These are phyloP conservation scores for Scyliorhinus canicula DNA, from an alignment of 2,797 vertebrate species.

Conservation along the genomic window DNA sequence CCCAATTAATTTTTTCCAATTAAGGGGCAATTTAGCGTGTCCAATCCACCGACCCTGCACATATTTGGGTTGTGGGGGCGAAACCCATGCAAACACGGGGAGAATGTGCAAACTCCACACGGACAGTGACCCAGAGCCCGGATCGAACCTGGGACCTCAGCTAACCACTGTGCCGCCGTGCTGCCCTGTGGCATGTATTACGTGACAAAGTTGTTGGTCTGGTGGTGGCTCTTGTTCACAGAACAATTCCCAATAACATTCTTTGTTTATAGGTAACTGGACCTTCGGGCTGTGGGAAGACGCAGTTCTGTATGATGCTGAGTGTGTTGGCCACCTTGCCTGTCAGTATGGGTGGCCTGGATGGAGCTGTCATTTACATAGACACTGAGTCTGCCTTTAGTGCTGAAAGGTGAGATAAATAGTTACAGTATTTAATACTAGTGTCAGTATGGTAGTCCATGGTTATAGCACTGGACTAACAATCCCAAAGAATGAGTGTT, in stretches of 20 bases:
- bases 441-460: neutral
- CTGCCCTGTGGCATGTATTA: too few species aligned
- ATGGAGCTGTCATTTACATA: conserved; percentile 66
- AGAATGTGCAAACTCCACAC: too few species aligned
- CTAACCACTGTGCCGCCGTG: too few species aligned
- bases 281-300: conserved; percentile 77
- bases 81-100: too few species aligned
- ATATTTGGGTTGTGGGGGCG: too few species aligned
- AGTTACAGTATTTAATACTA: neutral
- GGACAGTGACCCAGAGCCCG: too few species aligned
- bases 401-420: conserved; percentile 64
- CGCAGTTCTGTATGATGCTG: conserved; percentile 73
- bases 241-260: neutral
- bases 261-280: conserved; percentile 60
- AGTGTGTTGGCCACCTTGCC: conserved; percentile 69
- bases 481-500: neutral
- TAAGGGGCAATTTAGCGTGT: too few species aligned
- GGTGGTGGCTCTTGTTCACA: neutral
- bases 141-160: too few species aligned
- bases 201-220: neutral
- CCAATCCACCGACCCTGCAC: too few species aligned
- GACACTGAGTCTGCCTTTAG: conserved; percentile 75
- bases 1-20: too few species aligned
- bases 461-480: neutral
- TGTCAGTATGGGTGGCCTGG: conserved; percentile 62